Conservation (phyloP, 2,797 vertebrate species). For the Apodemus agrarius region DNA sequence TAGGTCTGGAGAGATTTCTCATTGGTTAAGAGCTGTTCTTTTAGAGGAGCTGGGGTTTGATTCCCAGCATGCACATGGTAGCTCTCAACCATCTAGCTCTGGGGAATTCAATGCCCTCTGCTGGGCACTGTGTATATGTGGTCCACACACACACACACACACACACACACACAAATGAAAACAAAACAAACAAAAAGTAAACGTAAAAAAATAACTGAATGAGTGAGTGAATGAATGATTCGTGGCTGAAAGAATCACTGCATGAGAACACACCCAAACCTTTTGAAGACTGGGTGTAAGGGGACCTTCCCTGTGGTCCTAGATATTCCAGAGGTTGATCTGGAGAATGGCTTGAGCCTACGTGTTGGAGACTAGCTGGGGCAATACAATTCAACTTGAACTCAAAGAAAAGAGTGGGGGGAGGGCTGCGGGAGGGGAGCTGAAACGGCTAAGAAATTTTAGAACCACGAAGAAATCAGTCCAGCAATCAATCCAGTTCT, state of each 20-base stretch:
- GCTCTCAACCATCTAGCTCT: not conserved
- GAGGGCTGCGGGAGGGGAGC: accelerated
- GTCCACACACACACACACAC: not conserved
- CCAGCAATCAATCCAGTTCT: not conserved
- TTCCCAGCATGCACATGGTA: not conserved
- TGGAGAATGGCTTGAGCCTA: too few species aligned
- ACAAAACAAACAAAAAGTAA: not conserved
- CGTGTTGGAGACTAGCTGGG: not conserved
- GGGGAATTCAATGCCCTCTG: not conserved
- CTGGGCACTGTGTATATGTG: not conserved
- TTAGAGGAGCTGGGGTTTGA: not conserved
- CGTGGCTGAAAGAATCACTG: not conserved
- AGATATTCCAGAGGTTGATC: not conserved
- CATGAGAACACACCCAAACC: not conserved
- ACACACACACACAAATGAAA: not conserved
- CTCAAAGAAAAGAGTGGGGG: not conserved
- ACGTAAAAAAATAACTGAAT: not conserved
- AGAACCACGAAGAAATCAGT: not conserved
- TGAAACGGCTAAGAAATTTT: not conserved
- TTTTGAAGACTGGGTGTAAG: not conserved
- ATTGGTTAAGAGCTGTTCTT: not conserved
- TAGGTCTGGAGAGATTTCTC: not conserved
- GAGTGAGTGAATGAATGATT: not conserved
- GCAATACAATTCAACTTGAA: not conserved
- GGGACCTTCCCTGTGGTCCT: not conserved